These are phyloP conservation scores for Hypercompe scribonia DNA, from an alignment of 2,888 invertebrate species.

Conservation along the genomic window DNA sequence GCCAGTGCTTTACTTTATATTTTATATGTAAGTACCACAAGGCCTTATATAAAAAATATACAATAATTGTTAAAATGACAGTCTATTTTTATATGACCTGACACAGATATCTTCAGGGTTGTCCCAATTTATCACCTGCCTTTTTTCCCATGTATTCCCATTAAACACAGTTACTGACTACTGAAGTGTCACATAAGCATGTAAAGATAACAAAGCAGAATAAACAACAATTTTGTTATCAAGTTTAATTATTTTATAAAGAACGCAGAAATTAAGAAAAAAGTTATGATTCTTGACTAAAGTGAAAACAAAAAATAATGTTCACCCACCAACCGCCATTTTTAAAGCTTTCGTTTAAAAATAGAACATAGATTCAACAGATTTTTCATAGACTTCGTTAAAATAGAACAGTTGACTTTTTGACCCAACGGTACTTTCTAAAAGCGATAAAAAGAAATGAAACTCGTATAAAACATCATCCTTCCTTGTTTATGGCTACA, in stretches of 20 bases:
- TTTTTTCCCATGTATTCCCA: conserved; percentile 12
- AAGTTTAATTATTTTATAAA: conserved; percentile 52
- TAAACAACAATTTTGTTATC: conserved; percentile 46
- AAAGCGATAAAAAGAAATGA: background rate
- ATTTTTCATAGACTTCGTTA: background rate
- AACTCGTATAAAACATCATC: background rate
- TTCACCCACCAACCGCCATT: conserved; percentile 19
- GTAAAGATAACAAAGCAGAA: conserved; percentile 44
- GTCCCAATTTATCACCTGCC: conserved; percentile 18
- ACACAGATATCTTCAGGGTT: background rate
- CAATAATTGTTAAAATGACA: background rate
- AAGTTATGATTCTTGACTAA: conserved; percentile 32
- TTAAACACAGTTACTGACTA: conserved; percentile 33
- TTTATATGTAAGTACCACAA: background rate
- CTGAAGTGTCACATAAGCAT: conserved; percentile 44
- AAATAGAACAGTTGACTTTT: background rate
- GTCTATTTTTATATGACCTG: background rate
- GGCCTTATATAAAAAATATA: background rate
- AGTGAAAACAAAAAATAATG: conserved; percentile 37
- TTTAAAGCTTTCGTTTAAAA: conserved; percentile 28
- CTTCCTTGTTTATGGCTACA: conserved; percentile 1
- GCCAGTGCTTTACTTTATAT: background rate
- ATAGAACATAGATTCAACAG: conserved; percentile 15
- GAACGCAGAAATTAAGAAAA: conserved; percentile 35
- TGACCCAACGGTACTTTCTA: background rate